Conservation (phyloP, 1,140 invertebrate genomes). For the Diachasma alloeum region DNA sequence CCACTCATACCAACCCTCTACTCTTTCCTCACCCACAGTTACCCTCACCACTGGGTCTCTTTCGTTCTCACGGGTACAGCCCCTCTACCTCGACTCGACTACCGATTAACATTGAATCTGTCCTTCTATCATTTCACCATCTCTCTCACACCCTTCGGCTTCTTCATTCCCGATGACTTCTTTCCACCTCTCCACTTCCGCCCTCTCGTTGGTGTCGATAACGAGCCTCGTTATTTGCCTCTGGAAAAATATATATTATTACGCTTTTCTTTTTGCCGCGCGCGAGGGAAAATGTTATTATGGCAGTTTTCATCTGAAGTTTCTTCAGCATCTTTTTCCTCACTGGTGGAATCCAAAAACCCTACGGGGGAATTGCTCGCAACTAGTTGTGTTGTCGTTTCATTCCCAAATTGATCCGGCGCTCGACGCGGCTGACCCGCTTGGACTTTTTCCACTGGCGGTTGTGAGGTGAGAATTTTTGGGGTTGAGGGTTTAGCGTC, state of each 20-base stretch:
- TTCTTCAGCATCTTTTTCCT: too few species aligned
- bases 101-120: constrained; percentile 33
- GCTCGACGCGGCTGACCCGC: too few species aligned
- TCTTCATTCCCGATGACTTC: background rate
- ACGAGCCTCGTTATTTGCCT: constrained; percentile 31
- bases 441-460: too few species aligned
- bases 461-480: too few species aligned
- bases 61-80: constrained; percentile 7
- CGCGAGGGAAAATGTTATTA: too few species aligned
- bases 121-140: constrained; percentile 21
- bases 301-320: too few species aligned
- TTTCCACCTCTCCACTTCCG: background rate
- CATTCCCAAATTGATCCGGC: too few species aligned
- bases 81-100: constrained; percentile 22
- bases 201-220: constrained; percentile 14
- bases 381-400: too few species aligned
- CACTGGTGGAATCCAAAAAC: background rate
- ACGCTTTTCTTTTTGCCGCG: background rate
- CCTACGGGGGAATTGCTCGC: background rate
- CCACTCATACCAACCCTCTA: background rate
- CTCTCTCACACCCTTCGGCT: constrained; percentile 10
- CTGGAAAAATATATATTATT: constrained; percentile 15
- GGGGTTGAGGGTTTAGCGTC: too few species aligned
- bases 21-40: background rate
- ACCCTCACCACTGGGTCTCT: background rate